These are phyloP conservation scores for Drosophila affinis DNA, from an alignment of 2,888 invertebrate species.

Conservation along the genomic window DNA sequence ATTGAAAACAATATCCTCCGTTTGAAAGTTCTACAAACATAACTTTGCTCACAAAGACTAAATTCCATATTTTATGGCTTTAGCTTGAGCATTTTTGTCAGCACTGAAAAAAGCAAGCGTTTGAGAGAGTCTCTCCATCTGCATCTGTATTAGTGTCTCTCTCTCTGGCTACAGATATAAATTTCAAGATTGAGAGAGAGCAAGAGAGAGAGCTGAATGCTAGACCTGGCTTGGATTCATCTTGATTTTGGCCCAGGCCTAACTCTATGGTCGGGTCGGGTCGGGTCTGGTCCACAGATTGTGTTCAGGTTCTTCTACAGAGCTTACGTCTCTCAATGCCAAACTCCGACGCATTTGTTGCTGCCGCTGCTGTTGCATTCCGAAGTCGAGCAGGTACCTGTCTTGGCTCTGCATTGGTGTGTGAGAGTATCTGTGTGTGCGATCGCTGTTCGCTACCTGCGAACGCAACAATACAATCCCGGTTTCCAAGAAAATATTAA, in stretches of 20 bases:
- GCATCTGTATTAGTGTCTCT: background rate
- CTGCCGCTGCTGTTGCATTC: slow-evolving; percentile 62
- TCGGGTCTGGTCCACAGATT: slow-evolving; percentile 24
- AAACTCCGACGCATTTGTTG: slow-evolving; percentile 72
- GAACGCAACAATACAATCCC: slow-evolving; percentile 61
- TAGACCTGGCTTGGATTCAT: slow-evolving; percentile 44
- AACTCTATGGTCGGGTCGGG: slow-evolving; percentile 15
- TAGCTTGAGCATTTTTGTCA: background rate
- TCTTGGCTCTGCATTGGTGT: slow-evolving; percentile 49
- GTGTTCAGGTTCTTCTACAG: slow-evolving; percentile 51
- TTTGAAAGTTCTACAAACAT: no score
- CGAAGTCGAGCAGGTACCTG: slow-evolving; percentile 74
- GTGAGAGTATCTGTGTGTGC: slow-evolving; percentile 38
- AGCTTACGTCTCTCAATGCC: slow-evolving; percentile 50
- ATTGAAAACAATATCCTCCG: no score
- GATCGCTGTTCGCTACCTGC: slow-evolving; percentile 67
- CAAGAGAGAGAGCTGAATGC: slow-evolving; percentile 18
- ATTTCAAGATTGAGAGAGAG: background rate
- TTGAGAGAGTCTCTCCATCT: background rate
- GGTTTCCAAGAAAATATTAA: slow-evolving; percentile 81
- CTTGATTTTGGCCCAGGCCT: slow-evolving; percentile 21
- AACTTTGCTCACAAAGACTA: no score
- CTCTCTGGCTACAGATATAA: background rate
- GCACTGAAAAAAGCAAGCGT: background rate
- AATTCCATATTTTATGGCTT: background rate